phyloP scores from a whole-genome alignment of 2,888 invertebrate genomes.

The Heliconius aoede region DNA sequence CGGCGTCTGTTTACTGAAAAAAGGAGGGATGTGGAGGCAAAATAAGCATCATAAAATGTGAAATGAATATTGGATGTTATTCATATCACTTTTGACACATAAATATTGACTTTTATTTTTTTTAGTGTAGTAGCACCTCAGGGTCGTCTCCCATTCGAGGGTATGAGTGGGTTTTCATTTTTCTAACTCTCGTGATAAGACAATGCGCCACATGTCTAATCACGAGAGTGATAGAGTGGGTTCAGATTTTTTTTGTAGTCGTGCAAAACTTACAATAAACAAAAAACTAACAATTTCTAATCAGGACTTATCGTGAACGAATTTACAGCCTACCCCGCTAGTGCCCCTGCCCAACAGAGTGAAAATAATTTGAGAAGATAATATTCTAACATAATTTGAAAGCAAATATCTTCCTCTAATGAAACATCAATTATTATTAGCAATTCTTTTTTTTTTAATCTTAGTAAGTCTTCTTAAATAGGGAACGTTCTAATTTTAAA shows the following conservation, averaged over 20 bases:
- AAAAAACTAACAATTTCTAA: too few species aligned
- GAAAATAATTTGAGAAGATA: neutral
- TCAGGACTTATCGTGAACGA: too few species aligned
- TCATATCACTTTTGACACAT: neutral
- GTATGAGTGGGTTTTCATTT: too few species aligned
- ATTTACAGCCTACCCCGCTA: too few species aligned
- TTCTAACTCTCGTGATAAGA: too few species aligned
- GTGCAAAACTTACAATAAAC: too few species aligned
- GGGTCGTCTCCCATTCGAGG: too few species aligned
- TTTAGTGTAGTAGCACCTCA: too few species aligned
- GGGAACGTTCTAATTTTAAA: neutral
- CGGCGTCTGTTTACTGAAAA: conserved; percentile 1
- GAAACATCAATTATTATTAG: neutral
- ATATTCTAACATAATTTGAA: neutral
- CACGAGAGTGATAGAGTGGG: too few species aligned
- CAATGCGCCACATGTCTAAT: too few species aligned
- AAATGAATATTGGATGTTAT: conserved; percentile 10
- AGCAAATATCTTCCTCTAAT: neutral
- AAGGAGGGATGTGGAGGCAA: neutral
- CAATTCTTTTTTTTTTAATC: neutral
- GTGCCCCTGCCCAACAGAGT: too few species aligned
- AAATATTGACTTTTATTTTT: neutral
- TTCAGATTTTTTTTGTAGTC: too few species aligned
- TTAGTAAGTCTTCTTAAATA: neutral
- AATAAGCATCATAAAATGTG: conserved; percentile 1